Evolutionary conservation across 2,888 invertebrate genomes (phyloP).

Genomic region (Cyclophora punctaria): DNA sequence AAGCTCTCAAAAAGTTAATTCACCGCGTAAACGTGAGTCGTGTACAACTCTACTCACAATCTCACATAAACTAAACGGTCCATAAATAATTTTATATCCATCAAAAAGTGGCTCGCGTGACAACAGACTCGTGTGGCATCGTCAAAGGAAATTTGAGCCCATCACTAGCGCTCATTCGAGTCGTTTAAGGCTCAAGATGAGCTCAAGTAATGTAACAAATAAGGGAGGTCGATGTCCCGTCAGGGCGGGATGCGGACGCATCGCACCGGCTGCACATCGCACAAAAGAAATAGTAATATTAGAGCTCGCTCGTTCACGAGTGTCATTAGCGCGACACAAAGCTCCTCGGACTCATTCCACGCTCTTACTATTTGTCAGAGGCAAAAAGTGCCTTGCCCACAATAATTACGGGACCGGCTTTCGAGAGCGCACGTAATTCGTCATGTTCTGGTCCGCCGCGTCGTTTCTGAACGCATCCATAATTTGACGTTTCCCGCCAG

Average conservation of each 20-base stretch:
- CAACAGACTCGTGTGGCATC: slow-evolving; percentile 45
- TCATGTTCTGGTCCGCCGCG: slow-evolving; percentile 72
- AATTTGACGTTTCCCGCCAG: slow-evolving; percentile 70
- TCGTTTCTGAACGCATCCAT: slow-evolving; percentile 65
- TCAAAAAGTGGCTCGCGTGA: slow-evolving; percentile 59
- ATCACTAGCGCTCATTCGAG: slow-evolving; percentile 62
- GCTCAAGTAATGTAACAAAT: slow-evolving; percentile 68
- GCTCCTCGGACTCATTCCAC: slow-evolving; percentile 64
- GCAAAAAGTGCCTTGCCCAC: slow-evolving; percentile 74
- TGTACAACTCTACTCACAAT: slow-evolving; percentile 22
- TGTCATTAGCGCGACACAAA: slow-evolving; percentile 72
- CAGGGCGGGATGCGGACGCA: slow-evolving; percentile 47
- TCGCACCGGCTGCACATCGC: slow-evolving; percentile 52
- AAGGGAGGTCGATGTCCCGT: slow-evolving; percentile 65
- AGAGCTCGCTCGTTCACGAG: slow-evolving; percentile 56
- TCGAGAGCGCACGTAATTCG: slow-evolving; percentile 69
- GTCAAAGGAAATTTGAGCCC: slow-evolving; percentile 60
- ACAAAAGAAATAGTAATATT: slow-evolving; percentile 74
- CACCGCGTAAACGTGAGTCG: background rate
- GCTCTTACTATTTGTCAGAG: slow-evolving; percentile 72
- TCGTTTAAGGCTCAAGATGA: slow-evolving; percentile 67
- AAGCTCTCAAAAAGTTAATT: background rate
- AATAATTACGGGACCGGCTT: slow-evolving; percentile 73
- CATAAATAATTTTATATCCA: slow-evolving; percentile 55
- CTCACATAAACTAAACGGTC: slow-evolving; percentile 18